phyloP scores from a whole-genome alignment of 2,888 invertebrate genomes.

The Drosophila mimica region DNA sequence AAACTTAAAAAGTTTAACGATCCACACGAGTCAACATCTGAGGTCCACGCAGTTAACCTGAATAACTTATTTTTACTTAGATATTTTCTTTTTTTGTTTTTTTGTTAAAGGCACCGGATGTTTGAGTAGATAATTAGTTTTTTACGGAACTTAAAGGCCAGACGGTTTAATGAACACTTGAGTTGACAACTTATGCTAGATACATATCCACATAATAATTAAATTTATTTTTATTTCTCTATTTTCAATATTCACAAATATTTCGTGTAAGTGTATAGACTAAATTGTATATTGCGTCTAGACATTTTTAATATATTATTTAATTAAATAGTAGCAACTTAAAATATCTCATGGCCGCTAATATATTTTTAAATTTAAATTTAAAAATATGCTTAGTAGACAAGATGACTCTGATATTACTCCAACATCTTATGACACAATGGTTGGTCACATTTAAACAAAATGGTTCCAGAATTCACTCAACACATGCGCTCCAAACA shows the following conservation, averaged over 20 bases:
- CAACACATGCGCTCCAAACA: constrained; percentile 60
- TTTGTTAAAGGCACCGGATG: constrained; percentile 58
- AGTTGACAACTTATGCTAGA: constrained; percentile 13
- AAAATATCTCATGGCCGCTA: background rate
- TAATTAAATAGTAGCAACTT: background rate
- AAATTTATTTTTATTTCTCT: background rate
- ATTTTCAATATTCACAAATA: background rate
- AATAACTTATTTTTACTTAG: constrained; percentile 34
- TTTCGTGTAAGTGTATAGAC: background rate
- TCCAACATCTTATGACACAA: constrained; percentile 13
- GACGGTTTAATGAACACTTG: constrained; percentile 19
- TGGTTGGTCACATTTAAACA: constrained; percentile 46
- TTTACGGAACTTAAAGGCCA: constrained; percentile 26
- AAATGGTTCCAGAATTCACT: constrained; percentile 55
- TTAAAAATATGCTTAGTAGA: too few relatives aligned
- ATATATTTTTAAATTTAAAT: too few relatives aligned
- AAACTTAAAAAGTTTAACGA: constrained; percentile 54
- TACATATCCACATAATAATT: background rate
- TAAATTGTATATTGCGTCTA: fast-evolving
- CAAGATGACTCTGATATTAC: background rate
- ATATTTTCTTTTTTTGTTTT: constrained; percentile 15
- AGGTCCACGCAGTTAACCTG: constrained; percentile 58
- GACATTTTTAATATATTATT: background rate
- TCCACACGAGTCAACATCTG: constrained; percentile 67
- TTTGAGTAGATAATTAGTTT: constrained; percentile 56